These are phyloP conservation scores for Lithobates sylvaticus DNA, from an alignment of 2,797 vertebrate species.

Conservation along the genomic window DNA sequence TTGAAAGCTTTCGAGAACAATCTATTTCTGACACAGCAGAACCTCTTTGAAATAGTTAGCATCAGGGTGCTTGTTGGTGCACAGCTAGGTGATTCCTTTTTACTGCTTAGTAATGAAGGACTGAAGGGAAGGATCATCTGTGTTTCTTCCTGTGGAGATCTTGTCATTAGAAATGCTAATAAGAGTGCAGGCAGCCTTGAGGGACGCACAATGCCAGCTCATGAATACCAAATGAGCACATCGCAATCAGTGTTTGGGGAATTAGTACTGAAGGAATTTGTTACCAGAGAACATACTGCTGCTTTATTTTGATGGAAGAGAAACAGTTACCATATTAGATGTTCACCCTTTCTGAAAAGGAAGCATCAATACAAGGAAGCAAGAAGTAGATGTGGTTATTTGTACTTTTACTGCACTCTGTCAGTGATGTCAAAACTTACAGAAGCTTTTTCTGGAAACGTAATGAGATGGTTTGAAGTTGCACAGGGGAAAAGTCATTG, in stretches of 20 bases:
- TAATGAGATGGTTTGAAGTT: neutral
- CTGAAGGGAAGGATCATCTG: conserved; percentile 28
- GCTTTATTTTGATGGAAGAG: conserved; percentile 36
- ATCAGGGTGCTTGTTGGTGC: conserved; percentile 3
- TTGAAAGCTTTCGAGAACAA: conserved; percentile 3
- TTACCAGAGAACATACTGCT: conserved; percentile 9
- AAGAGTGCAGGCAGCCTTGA: conserved; percentile 20
- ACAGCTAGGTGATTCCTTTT: conserved; percentile 41
- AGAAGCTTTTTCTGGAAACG: neutral
- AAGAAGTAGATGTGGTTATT: neutral
- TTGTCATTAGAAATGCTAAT: conserved; percentile 53
- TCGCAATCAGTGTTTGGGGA: conserved; percentile 15
- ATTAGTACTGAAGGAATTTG: conserved; percentile 34
- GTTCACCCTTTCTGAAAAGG: neutral
- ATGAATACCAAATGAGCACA: conserved; percentile 49
- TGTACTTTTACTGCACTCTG: neutral
- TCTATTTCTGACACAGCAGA: conserved; percentile 28
- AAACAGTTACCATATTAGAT: conserved; percentile 18
- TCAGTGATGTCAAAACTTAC: neutral
- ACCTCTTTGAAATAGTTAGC: conserved; percentile 24
- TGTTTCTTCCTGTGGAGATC: conserved; percentile 23
- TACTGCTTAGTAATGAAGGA: conserved; percentile 36
- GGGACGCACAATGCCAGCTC: conserved; percentile 31
- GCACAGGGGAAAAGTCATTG: neutral
- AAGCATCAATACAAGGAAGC: neutral